These are phyloP conservation scores for Antrozous pallidus DNA, from an alignment of 2,797 vertebrate species.

Conservation along the genomic window DNA sequence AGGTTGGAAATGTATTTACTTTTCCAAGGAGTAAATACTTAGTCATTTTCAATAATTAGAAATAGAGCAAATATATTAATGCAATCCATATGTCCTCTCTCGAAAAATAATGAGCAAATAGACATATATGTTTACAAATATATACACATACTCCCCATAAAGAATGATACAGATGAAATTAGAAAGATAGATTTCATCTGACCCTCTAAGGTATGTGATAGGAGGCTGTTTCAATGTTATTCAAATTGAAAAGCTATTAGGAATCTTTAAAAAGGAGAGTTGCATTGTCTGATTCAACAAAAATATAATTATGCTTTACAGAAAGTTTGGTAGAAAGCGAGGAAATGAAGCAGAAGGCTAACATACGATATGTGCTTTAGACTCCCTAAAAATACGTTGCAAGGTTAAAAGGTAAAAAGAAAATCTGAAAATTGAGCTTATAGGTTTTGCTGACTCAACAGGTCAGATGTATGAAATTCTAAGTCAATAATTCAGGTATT, in stretches of 20 bases:
- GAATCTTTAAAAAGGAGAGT: neutral
- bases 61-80: neutral
- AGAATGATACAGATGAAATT: neutral
- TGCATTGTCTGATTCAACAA: neutral
- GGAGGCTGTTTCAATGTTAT: neutral
- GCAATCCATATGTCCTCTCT: neutral
- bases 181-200: neutral
- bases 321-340: neutral
- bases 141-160: neutral
- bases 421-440: neutral
- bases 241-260: neutral
- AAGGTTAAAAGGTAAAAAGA: neutral
- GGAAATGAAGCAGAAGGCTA: neutral
- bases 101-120: neutral
- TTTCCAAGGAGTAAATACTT: neutral
- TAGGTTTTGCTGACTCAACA: neutral
- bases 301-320: neutral
- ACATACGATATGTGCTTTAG: neutral
- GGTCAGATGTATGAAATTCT: neutral
- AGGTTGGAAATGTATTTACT: neutral
- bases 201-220: neutral
- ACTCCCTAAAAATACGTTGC: neutral
- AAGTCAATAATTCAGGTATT: neutral
- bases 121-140: neutral
- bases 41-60: neutral